Evolutionary conservation across 2,797 vertebrate genomes (phyloP), one percentile per base, ranked within the genome.

Genomic region (Esox lucius): DNA sequence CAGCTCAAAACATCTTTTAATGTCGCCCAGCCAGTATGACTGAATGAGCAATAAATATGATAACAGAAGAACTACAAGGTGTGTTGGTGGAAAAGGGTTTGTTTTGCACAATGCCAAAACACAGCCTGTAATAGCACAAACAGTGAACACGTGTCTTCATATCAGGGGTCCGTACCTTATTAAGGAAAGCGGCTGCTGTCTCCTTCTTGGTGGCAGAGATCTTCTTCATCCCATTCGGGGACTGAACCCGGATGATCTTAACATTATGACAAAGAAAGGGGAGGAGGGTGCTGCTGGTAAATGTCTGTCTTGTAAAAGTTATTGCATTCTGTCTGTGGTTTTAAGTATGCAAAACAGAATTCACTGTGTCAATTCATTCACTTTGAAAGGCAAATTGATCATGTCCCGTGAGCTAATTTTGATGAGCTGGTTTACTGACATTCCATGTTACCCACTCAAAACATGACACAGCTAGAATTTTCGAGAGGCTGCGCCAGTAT

Each of bases 181-280:
- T 98, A 68, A 99, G 78, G 90, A 99, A 98, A 0, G 94, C 90
- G 16, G 95, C 95, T 3, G 95, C 95, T 0, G 96, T 96, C 79
- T 99, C 98, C 12, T 96, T 91, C 88, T 98, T 98, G 0, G 95
- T 96, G 26, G 96, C 94, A 0, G 92, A 86, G 79, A 99, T 96
- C 78, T 98, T 96, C 88, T 94, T 99, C 91, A 99, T 96, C 69
- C 98, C 98, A 0, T 98, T 96, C 0, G 98, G 97, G 22, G 98
- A 98, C 87, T 99, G 98, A 49, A 99, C 95, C 0, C 98, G 96
- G 84, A 99, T 92, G 72, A 96, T 95, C 98, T 99, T 78, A 71
- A 15, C 69, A 75, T 39, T 53, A 0, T 64, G 70, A 79, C 19
- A 7, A 12, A 66, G 9, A 46, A 46, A 46, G 2, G 2, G 6